Percentiles rank a stretch among this genome's conserved stretches.
Conservation (phyloP, 2,797 vertebrate genomes). For the Ctenochaetus hawaiiensis region DNA sequence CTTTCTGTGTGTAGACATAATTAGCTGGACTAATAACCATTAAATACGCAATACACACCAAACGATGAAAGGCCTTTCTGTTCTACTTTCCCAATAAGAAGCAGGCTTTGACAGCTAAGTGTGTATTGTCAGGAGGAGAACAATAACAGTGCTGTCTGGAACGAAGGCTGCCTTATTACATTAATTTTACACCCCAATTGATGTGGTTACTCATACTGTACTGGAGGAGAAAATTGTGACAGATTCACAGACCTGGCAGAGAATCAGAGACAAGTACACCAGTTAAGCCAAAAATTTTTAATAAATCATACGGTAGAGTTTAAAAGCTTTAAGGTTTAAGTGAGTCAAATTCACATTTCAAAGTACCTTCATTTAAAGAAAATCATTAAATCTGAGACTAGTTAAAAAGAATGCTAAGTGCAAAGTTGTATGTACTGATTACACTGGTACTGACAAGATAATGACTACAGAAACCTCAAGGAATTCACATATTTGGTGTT, state of each 20-base stretch:
- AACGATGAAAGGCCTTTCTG: slow-evolving; percentile 62
- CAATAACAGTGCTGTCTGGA: slow-evolving; percentile 55
- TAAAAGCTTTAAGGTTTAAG: neutral
- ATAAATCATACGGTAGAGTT: neutral
- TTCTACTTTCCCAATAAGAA: slow-evolving; percentile 42
- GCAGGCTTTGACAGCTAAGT: slow-evolving; percentile 53
- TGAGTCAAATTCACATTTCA: slow-evolving; percentile 6
- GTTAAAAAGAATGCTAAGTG: neutral
- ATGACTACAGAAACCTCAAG: neutral
- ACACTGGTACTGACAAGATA: neutral
- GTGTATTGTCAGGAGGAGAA: slow-evolving; percentile 55
- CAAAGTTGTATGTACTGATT: neutral
- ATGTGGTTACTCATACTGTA: slow-evolving; percentile 51
- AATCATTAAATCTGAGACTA: neutral
- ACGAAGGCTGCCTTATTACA: slow-evolving; percentile 47
- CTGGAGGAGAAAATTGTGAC: slow-evolving; percentile 36
- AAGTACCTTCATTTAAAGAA: slow-evolving; percentile 4
- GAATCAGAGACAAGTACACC: slow-evolving; percentile 7
- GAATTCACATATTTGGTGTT: neutral
- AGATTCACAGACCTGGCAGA: slow-evolving; percentile 34
- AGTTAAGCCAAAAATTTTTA: slow-evolving; percentile 7
- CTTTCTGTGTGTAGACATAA: slow-evolving; percentile 41
- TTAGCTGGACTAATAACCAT: slow-evolving; percentile 53
- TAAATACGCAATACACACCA: slow-evolving; percentile 40
- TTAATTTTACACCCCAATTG: slow-evolving; percentile 68